phyloP scores from a whole-genome alignment of 2,888 invertebrate species.

The Cantharis flavilabris region DNA sequence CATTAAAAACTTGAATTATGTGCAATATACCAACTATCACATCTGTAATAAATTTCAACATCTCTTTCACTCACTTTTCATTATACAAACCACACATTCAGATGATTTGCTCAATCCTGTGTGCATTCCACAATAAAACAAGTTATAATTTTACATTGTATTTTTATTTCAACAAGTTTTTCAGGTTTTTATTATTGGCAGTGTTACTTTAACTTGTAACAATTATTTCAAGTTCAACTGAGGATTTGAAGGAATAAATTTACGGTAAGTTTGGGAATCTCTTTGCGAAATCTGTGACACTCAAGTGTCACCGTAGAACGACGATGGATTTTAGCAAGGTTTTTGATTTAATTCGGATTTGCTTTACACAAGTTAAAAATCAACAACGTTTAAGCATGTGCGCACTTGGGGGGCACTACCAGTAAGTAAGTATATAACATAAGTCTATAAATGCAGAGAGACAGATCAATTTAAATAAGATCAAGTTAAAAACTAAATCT shows the following conservation, averaged over 20 bases:
- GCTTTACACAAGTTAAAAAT: too few relatives aligned
- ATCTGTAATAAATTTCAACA: constrained; percentile 43
- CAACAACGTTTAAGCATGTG: too few relatives aligned
- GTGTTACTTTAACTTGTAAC: background rate
- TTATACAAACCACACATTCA: constrained; percentile 46
- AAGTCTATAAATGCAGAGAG: too few relatives aligned
- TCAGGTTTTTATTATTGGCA: background rate
- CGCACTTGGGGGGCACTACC: too few relatives aligned
- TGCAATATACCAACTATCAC: constrained; percentile 49
- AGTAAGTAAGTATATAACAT: too few relatives aligned
- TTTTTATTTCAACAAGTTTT: background rate
- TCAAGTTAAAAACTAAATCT: too few relatives aligned
- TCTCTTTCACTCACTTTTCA: constrained; percentile 41
- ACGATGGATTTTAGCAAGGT: too few relatives aligned
- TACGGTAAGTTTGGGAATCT: background rate
- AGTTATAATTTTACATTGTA: constrained; percentile 30
- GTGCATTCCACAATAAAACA: constrained; percentile 52
- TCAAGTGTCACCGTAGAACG: too few relatives aligned
- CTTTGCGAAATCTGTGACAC: background rate
- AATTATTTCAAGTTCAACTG: background rate
- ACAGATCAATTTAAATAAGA: too few relatives aligned
- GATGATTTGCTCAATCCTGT: constrained; percentile 53
- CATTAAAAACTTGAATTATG: constrained; percentile 51
- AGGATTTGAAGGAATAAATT: background rate
- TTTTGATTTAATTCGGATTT: too few relatives aligned